Base-by-base conservation (phyloP, 1,140 invertebrate genomes). In the Bombus haemorrhoidalis region DNA sequence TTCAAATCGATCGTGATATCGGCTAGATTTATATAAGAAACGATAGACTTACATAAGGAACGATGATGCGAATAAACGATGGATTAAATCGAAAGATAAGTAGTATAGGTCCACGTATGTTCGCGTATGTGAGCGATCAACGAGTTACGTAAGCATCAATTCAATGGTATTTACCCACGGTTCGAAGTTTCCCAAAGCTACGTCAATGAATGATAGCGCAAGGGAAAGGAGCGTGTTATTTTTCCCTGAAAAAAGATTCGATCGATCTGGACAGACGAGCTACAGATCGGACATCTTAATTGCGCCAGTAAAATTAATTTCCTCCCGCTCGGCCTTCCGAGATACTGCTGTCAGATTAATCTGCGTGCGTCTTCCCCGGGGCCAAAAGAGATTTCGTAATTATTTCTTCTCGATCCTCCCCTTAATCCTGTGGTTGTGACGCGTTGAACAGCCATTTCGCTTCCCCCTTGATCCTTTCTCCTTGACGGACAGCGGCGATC, bases 341-440 rank as follows among this genome's bases (percentile, higher is more conserved):
- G 84, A 85, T 85, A 69, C 41, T 43, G 59, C 79, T 85, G 84
- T 85, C 84, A 85, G 84, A 85, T 85, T 81, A 85, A 81, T 74
- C 62, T 79, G 15, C 66, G n/a, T 39, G 59, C 66, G 59, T 68
- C 78, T 74, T 43, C 28, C 59, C 18, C 10, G 59, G 47, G 64
- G 32, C 32, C 68, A 69, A 13, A 39, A 57, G 28, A 10, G 34
- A 10, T 85, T 85, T 85, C 84, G 84, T 81, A 85, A 85, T 85
- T 81, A 81, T 81, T 85, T 81, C 66, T 68, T 81, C 69, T 25
- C 75, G 75, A 75, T 59, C 41, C 39, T 68, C 37, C 37, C 84
- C 43, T 62, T n/a, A 62, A 62, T 62, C 28, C 59, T 5, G 9
- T n/a, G 25, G 59, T n/a, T 78, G 47, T 22, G 47, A 53, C 47